phyloP scores from a whole-genome alignment of 2,797 vertebrate genomes.

The Sebastes hubbsi region DNA sequence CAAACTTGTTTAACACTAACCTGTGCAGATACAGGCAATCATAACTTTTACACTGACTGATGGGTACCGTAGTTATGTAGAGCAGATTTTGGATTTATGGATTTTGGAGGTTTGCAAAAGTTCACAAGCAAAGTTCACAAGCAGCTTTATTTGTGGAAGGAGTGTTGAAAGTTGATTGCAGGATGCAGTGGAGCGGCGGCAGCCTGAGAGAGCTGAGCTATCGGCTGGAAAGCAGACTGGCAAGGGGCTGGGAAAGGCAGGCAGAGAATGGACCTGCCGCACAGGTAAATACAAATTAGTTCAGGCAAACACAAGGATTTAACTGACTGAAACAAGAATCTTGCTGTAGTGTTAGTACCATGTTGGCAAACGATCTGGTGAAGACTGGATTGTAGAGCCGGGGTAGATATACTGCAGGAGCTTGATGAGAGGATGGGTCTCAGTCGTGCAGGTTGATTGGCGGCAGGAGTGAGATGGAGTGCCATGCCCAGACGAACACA shows the following conservation, averaged over 20 bases:
- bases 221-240: background rate
- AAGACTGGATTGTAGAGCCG: background rate
- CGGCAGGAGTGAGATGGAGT: background rate
- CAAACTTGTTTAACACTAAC: background rate
- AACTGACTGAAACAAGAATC: background rate
- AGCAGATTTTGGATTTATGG: background rate
- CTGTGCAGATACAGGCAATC: background rate
- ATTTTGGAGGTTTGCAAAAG: background rate
- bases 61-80: background rate
- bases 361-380: background rate
- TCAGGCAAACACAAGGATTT: background rate
- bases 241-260: background rate
- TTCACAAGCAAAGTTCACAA: background rate
- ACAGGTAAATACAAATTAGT: background rate
- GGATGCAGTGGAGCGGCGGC: background rate
- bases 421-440: background rate
- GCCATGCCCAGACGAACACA: background rate
- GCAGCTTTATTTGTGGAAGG: background rate
- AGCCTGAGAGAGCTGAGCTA: background rate
- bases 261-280: background rate
- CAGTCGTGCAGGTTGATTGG: background rate
- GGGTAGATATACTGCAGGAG: background rate
- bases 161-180: accelerated
- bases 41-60: background rate
- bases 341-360: background rate